These are phyloP conservation scores for Macrosoma leucophasiata DNA, from an alignment of 2,888 invertebrate genomes.

Conservation along the genomic window DNA sequence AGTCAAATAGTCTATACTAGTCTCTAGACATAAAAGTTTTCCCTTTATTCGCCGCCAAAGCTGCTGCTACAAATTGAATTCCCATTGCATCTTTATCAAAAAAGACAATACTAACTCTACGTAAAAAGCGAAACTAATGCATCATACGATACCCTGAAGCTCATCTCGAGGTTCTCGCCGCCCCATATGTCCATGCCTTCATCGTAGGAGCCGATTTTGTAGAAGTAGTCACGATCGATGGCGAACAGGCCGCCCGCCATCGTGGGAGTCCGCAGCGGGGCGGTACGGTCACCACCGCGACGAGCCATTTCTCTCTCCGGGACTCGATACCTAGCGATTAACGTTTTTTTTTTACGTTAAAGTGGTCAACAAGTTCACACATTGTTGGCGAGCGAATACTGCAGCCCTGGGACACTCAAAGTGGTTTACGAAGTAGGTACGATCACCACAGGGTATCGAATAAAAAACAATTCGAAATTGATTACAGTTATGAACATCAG, in stretches of 20 bases:
- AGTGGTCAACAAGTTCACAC: too few species aligned
- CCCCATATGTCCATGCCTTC: slow-evolving; percentile 99
- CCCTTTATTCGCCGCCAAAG: too few species aligned
- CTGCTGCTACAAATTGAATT: too few species aligned
- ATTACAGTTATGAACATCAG: too few species aligned
- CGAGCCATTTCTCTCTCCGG: slow-evolving; percentile 97
- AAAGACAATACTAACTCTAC: too few species aligned
- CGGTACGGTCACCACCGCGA: slow-evolving; percentile 92
- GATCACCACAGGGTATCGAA: slow-evolving; percentile 1
- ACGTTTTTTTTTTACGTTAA: not conserved
- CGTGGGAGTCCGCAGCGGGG: slow-evolving; percentile 95
- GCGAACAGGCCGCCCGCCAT: slow-evolving; percentile 99
- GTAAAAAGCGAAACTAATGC: too few species aligned
- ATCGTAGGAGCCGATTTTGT: slow-evolving; percentile 98
- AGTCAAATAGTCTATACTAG: too few species aligned
- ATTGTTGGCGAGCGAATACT: not conserved
- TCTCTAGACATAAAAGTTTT: too few species aligned
- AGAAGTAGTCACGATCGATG: slow-evolving; percentile 97
- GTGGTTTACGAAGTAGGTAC: not conserved
- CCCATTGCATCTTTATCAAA: too few species aligned
- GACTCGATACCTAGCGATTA: slow-evolving; percentile 88
- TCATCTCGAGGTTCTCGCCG: slow-evolving; percentile 96
- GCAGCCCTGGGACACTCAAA: not conserved
- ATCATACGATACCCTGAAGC: slow-evolving; percentile 85
- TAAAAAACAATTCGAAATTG: too few species aligned